phyloP scores from a whole-genome alignment of 2,888 invertebrate species.

The Meliscaeva auricollis region DNA sequence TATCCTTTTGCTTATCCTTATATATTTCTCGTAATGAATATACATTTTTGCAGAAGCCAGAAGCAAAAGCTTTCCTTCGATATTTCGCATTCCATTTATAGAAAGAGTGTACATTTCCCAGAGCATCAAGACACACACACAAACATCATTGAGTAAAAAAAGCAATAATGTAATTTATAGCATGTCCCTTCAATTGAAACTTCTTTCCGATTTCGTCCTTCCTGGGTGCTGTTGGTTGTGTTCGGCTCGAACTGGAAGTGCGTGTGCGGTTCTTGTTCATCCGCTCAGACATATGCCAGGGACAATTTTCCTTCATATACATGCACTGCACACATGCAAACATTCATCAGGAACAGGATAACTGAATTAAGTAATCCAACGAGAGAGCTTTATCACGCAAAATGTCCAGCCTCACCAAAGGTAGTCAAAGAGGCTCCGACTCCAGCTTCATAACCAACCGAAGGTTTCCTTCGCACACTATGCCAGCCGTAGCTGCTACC shows the following conservation, averaged over 20 bases:
- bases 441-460: background rate
- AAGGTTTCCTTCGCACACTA: background rate
- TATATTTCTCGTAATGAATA: constrained; percentile 29
- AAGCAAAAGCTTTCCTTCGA: background rate
- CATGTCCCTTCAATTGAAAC: constrained; percentile 70
- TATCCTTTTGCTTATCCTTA: constrained; percentile 32
- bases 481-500: background rate
- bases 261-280: constrained; percentile 27
- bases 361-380: constrained; percentile 71
- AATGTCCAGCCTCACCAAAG: constrained; percentile 48
- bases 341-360: constrained; percentile 70
- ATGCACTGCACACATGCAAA: constrained; percentile 54
- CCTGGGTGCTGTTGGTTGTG: background rate
- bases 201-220: constrained; percentile 63
- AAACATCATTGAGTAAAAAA: constrained; percentile 36
- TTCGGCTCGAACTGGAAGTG: constrained; percentile 29
- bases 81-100: constrained; percentile 3
- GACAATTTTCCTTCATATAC: constrained; percentile 22
- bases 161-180: constrained; percentile 70
- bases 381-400: constrained; percentile 71
- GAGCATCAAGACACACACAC: constrained; percentile 39
- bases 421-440: constrained; percentile 5
- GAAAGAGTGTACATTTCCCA: background rate
- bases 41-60: background rate
- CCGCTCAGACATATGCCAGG: constrained; percentile 37